These are phyloP conservation scores for Kryptolebias ocellatus DNA, from an alignment of 2,797 vertebrate species.

Conservation along the genomic window DNA sequence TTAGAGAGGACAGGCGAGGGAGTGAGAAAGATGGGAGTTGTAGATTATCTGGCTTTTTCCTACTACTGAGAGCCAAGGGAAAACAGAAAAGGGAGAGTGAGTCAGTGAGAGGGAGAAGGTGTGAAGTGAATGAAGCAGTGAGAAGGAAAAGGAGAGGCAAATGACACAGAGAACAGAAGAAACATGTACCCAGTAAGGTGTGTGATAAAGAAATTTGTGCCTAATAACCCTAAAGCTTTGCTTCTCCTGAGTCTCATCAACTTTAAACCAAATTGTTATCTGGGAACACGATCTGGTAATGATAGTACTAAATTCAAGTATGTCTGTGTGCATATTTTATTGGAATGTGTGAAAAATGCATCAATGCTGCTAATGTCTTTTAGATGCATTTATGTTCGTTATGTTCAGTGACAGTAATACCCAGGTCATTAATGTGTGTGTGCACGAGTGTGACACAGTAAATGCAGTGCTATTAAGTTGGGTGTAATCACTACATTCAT, in stretches of 20 bases:
- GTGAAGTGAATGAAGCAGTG: conserved; percentile 24
- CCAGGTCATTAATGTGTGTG: conserved; percentile 12
- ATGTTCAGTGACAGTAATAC: neutral
- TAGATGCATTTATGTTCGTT: conserved; percentile 5
- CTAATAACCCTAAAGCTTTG: conserved; percentile 22
- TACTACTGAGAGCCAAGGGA: conserved; percentile 26
- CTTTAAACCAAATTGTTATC: conserved; percentile 36
- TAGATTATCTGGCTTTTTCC: conserved; percentile 51
- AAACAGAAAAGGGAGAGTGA: conserved; percentile 36
- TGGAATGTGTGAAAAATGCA: neutral
- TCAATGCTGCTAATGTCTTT: neutral
- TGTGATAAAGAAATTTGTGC: conserved; percentile 25
- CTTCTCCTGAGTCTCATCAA: conserved; percentile 24
- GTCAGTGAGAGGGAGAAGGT: conserved; percentile 29
- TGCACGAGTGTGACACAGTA: conserved; percentile 25
- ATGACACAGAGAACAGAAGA: conserved; percentile 24
- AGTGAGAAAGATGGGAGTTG: conserved; percentile 39
- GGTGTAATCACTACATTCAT: conserved; percentile 72
- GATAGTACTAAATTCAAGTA: conserved; percentile 25
- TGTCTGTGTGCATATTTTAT: neutral
- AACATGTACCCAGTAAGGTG: conserved; percentile 4
- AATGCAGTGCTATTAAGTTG: conserved; percentile 72
- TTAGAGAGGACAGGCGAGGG: conserved; percentile 18
- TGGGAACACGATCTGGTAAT: conserved; percentile 7
- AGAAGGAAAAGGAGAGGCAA: conserved; percentile 9